Percentiles rank a stretch among this genome's conserved stretches.
phyloP scores from a whole-genome alignment of 2,888 invertebrate genomes.

The Crossocerus cetratus region DNA sequence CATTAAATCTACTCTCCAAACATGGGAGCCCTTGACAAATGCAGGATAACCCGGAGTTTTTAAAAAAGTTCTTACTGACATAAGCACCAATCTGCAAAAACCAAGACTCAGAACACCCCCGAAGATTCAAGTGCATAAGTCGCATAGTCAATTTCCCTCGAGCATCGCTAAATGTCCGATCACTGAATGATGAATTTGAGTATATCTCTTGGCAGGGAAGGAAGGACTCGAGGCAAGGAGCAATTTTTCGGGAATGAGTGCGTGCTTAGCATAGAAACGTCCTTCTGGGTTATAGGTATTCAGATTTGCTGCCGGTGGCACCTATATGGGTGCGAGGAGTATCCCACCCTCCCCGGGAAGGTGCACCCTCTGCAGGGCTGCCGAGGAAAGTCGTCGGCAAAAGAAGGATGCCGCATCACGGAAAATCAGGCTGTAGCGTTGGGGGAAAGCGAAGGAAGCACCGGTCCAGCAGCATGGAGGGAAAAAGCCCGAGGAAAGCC shows the following conservation, averaged over 20 bases:
- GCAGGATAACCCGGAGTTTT: too few species aligned
- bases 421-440: conserved; percentile 18
- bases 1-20: too few species aligned
- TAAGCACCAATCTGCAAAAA: too few species aligned
- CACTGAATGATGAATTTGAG: neutral
- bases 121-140: too few species aligned
- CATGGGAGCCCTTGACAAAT: too few species aligned
- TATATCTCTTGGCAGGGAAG: too few species aligned
- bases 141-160: neutral
- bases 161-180: neutral
- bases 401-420: conserved; percentile 44
- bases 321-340: conserved; percentile 11
- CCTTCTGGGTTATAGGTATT: conserved; percentile 63
- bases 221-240: neutral
- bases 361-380: too few species aligned
- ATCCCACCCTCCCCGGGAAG: too few species aligned
- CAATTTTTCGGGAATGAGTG: neutral
- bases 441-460: conserved; percentile 53
- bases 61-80: too few species aligned
- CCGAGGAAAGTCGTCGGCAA: conserved; percentile 24
- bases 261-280: conserved; percentile 49
- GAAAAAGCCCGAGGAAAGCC: neutral
- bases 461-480: neutral
- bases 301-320: conserved; percentile 56
- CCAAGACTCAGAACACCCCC: too few species aligned